These are phyloP conservation scores for Ochotona curzoniae DNA, from an alignment of 2,113 vertebrate genomes.

Conservation along the genomic window DNA sequence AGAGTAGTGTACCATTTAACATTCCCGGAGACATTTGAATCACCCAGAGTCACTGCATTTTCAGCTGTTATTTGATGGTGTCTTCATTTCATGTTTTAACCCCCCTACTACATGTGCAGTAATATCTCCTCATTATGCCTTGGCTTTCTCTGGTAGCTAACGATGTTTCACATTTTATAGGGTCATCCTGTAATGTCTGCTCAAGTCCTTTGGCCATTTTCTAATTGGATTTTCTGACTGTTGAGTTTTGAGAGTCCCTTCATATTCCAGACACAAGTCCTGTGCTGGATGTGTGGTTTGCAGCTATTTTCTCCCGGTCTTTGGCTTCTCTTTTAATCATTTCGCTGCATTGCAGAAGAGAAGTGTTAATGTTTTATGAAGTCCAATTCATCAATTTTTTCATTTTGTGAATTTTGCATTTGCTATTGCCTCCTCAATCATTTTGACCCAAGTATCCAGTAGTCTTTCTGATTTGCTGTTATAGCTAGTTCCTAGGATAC, in stretches of 20 bases:
- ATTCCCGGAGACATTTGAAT: background rate
- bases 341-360: background rate
- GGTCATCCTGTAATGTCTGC: background rate
- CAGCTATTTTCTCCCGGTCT: background rate
- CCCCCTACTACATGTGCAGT: background rate
- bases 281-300: conserved; percentile 8
- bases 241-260: background rate
- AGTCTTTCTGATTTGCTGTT: background rate
- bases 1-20: too few relatives aligned
- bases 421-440: background rate
- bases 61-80: background rate
- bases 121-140: background rate
- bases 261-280: background rate
- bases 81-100: background rate
- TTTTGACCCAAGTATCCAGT: background rate
- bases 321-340: background rate
- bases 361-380: conserved; percentile 22
- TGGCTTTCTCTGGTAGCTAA: background rate
- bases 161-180: background rate
- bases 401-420: conserved; percentile 25
- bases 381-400: conserved; percentile 33
- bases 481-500: background rate
- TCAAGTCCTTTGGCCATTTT: conserved; percentile 1
- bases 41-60: background rate
- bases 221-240: background rate